Percentiles rank a stretch among this genome's conserved stretches.
Conservation (phyloP, 2,113 vertebrate genomes). For the Zosterops japonicus region DNA sequence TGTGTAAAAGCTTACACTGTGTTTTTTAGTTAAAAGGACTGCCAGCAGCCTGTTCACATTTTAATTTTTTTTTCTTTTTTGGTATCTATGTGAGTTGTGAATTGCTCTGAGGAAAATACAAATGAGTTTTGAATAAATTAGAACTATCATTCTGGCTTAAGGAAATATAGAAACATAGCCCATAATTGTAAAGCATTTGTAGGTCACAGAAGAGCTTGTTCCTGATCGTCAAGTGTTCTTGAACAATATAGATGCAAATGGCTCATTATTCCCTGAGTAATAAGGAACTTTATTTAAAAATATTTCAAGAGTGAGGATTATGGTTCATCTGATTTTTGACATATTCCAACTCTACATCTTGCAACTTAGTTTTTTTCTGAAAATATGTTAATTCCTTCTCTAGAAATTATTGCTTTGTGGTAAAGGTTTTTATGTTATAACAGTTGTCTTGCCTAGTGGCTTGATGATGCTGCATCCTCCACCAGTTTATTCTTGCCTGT, state of each 20-base stretch:
- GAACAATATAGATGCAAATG: background rate
- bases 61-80: background rate
- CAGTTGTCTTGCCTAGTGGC: background rate
- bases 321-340: background rate
- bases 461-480: background rate
- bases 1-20: background rate
- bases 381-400: background rate
- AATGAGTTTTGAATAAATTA: background rate
- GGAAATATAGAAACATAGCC: background rate
- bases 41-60: background rate
- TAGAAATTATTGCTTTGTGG: background rate
- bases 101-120: slow-evolving; percentile 7
- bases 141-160: background rate
- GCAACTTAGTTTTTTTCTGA: background rate
- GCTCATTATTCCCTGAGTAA: background rate
- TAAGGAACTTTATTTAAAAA: background rate
- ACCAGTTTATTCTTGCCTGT: background rate
- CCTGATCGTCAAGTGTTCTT: background rate
- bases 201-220: background rate
- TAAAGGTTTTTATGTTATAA: background rate
- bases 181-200: background rate
- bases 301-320: background rate
- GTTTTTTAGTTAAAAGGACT: background rate
- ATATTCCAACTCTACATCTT: background rate
- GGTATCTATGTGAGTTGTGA: background rate